phyloP scores from a whole-genome alignment of 30 jellyfish, hydroid and myxozoan genomes.

The Sanderia malayensis region DNA sequence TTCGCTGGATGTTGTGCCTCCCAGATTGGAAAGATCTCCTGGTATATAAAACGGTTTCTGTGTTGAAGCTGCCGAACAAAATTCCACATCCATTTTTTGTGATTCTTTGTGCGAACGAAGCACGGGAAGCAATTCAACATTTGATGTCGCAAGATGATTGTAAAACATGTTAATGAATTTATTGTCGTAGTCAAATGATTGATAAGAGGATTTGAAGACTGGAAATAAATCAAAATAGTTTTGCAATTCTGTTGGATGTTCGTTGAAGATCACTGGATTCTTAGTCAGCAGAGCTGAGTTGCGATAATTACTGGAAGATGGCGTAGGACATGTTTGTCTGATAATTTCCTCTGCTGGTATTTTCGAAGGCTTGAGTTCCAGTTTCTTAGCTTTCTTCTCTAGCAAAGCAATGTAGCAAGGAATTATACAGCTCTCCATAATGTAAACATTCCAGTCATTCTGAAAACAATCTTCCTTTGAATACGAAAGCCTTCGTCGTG shows the following conservation, averaged over 20 bases:
- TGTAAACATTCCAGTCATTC: constrained; percentile 52
- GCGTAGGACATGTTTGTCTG: neutral
- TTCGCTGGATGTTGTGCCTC: neutral
- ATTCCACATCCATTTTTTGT: neutral
- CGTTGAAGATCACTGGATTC: neutral
- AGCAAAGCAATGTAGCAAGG: constrained; percentile 61
- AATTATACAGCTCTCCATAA: constrained; percentile 51
- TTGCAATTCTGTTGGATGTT: constrained; percentile 4
- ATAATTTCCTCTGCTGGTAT: neutral
- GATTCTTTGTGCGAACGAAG: neutral
- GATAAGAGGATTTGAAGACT: neutral
- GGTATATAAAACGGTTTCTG: constrained; percentile 22
- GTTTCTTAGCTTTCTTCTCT: neutral
- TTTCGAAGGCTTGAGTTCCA: neutral
- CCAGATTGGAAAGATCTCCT: neutral
- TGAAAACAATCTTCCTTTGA: constrained; percentile 35
- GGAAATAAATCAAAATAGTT: constrained; percentile 27
- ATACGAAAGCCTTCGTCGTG: constrained; percentile 62
- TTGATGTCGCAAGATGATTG: constrained; percentile 12
- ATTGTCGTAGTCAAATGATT: constrained; percentile 21
- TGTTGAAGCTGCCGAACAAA: constrained; percentile 23
- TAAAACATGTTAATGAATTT: constrained; percentile 19
- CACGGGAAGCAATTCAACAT: constrained; percentile 15
- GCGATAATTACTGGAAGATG: neutral
- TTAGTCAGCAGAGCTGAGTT: neutral